Base-by-base conservation (phyloP, 2,797 vertebrate genomes). In the Rhabdophis nuchalis region DNA sequence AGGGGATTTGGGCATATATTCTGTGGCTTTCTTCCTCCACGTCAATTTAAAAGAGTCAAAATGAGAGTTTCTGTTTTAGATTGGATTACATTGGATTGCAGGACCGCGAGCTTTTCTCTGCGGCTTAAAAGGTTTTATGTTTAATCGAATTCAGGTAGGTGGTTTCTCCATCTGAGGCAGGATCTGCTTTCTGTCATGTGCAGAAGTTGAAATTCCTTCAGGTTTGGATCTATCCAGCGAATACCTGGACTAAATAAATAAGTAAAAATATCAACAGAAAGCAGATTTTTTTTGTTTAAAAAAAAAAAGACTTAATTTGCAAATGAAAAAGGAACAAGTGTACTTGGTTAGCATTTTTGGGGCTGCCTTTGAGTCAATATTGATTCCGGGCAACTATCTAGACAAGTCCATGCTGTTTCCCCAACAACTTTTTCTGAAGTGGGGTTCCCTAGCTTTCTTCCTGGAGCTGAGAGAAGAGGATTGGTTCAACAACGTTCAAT, bases 1-100 rank as follows among this genome's bases (percentile, higher is more conserved):
- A 23, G 60, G 60, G 27, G 0, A 1, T 77, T 91, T 93, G 82
- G 92, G 91, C 94, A 93, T 86, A 68, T 95, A 93, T 95, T 9
- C 93, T 95, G 61, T 53, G 64, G 60, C 54, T 92, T 64, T 54
- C 50, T 88, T 85, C 92, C 54, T 90, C 50, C 92, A 85, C 77
- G 61, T 91, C 57, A 91, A 0, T 58, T 0, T 0, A 88, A 91
- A 91, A 87, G 32, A 68, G 8, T 13, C 53, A 86, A 23, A 50
- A n/a, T 1, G 60, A n/a, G 23, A 13, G n/a, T 57, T 61, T 10
- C 46, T 68, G 16, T 56, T 92, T 64, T 89, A 54, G 10, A 82
- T 82, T 58, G 46, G 36, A 88, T 50, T 23, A 82, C 46, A 82
- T 36, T 29, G 25, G 20, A 60, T 88, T 52, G 41, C 13, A 92